phyloP scores from a whole-genome alignment of 2,797 vertebrate genomes.

The Aselliscus stoliczkanus region DNA sequence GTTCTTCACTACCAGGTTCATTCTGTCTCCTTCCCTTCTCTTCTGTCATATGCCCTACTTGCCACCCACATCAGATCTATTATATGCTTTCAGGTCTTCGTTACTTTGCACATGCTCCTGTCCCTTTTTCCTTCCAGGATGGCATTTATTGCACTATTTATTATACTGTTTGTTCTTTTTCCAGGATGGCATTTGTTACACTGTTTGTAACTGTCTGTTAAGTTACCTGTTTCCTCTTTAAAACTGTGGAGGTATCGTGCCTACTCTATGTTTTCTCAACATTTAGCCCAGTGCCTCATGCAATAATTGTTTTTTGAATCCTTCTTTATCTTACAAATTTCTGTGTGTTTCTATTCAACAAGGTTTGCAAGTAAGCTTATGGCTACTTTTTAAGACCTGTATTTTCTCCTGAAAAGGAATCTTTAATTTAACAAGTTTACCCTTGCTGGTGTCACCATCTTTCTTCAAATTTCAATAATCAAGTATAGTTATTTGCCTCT shows the following conservation, averaged over 20 bases:
- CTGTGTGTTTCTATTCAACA: neutral
- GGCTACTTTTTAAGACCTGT: neutral
- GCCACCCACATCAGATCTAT: neutral
- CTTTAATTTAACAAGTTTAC: neutral
- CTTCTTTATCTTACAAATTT: neutral
- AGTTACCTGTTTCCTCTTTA: neutral
- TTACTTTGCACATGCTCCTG: neutral
- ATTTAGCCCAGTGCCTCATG: neutral
- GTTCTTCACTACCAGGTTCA: neutral
- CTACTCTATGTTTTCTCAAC: neutral
- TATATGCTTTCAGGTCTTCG: neutral
- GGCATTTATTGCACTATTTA: neutral
- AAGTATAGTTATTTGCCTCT: neutral
- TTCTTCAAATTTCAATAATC: neutral
- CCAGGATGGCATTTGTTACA: neutral
- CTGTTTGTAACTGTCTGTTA: neutral
- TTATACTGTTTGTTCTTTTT: neutral
- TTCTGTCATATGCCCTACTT: neutral
- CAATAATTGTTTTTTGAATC: neutral
- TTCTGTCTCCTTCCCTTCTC: neutral
- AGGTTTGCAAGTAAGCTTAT: neutral
- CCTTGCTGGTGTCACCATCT: neutral
- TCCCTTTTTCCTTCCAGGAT: neutral
- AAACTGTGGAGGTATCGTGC: neutral
- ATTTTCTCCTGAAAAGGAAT: neutral